Base-by-base conservation (phyloP, 2,797 vertebrate species). In the Schizopygopsis malacanthus region DNA sequence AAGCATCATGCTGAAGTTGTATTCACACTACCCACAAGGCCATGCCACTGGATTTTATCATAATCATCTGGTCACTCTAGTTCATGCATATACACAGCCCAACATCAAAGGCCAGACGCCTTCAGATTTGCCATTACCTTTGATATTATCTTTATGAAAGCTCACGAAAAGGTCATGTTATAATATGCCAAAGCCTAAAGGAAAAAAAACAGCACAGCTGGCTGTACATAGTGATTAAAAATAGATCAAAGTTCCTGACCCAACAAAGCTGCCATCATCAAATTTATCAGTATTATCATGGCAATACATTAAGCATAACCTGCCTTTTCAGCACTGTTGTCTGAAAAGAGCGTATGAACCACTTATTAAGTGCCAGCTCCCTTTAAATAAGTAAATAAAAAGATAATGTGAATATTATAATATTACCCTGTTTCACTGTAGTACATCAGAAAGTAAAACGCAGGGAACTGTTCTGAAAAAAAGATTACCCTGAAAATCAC, bases 121-220 rank as follows among this genome's bases (percentile, higher is more conserved):
- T 61, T 63, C 54, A 54, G 41, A 52, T 81, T 54, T 70, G 47
- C 65, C 45, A 41, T 81, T 71, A 81, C 79, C 33, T 81, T 52
- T 81, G 33, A 70, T 56, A 67, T 81, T 52, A 81, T 50, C 28
- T 15, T 25, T 20, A 67, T 69, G 43, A 81, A 50, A 50, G 45
- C 25, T 81, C 18, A 52, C 37, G 63, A 50, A 69, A 81, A 81
- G 47, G 80, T 81, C 33, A 81, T n/a, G 33, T 6, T 81, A 47
- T 18, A 18, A 81, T 67, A 81, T 81, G 63, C 3, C 39, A 12
- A 80, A 80, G 22, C 45, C 47, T 25, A 18, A 65, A 28, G 16
- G n/a, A 15, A 65, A 65, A 65, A 41, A 41, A 25, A 22, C 41
- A 2, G 25, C 78, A 47, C 16, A 47, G 59, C 59, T 47, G n/a